A percentile compares a stretch with the other conserved stretches of the same genome.
These are phyloP conservation scores for Galerucella pusilla DNA, from an alignment of 2,888 invertebrate genomes.

Conservation along the genomic window DNA sequence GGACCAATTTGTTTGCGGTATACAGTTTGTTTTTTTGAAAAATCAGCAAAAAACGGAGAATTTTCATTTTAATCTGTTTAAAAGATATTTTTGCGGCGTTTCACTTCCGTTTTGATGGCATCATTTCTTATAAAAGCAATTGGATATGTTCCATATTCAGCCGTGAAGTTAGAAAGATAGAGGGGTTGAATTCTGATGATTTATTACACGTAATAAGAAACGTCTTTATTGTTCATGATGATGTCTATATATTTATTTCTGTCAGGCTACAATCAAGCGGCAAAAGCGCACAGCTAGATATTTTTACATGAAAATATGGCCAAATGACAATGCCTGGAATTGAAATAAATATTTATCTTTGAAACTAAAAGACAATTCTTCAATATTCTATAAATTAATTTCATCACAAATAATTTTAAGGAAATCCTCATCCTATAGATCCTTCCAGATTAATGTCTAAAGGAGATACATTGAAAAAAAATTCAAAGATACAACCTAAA, in stretches of 20 bases:
- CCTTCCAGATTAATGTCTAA: too few relatives aligned
- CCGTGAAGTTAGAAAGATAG: not conserved
- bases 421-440: too few relatives aligned
- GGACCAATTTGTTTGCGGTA: not conserved
- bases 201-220: slow-evolving; percentile 5
- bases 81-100: not conserved
- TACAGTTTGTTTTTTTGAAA: not conserved
- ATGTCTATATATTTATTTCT: slow-evolving; percentile 4
- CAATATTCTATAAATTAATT: too few relatives aligned
- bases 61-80: not conserved
- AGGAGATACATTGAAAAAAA: too few relatives aligned
- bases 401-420: too few relatives aligned
- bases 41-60: not conserved
- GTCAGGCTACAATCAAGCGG: not conserved
- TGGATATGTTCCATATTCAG: slow-evolving; percentile 2
- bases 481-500: too few relatives aligned
- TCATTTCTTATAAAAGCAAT: slow-evolving; percentile 6
- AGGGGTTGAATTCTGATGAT: slow-evolving; percentile 9
- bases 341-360: too few relatives aligned
- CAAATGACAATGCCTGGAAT: too few relatives aligned
- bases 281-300: not conserved
- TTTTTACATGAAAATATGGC: too few relatives aligned
- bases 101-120: not conserved
- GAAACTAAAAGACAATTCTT: too few relatives aligned
- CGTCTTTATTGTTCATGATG: slow-evolving; percentile 11